Base-by-base conservation (phyloP, 2,113 vertebrate genomes). In the Barnardius zonarius region DNA sequence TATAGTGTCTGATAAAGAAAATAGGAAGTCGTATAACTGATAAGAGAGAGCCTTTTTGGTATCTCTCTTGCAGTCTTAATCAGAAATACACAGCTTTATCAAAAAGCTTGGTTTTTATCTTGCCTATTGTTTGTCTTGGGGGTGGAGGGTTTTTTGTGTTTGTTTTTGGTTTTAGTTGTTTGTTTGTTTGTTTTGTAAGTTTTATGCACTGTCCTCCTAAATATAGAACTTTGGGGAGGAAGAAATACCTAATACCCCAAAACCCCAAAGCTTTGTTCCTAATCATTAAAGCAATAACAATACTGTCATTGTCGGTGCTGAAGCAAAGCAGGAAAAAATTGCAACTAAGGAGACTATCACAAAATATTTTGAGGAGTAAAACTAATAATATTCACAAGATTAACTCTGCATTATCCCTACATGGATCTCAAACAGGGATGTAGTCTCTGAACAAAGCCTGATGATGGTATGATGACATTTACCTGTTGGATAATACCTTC, bases 221-320 rank as follows among this genome's bases (percentile, higher is more conserved):
- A 66, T 17, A 41, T 6, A 48, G 59, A 7, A n/a, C 30, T 77
- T 52, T 59, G 9, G 70, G 49, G 8, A 82, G 7, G 12, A 13
- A 62, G 43, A 83, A 35, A 12, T 7, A 4, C 4, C 4, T 20
- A 17, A 49, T 15, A 67, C 7, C 2, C 4, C 5, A n/a, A 80
- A 27, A 0, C 1, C 22, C 15, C 23, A 30, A 41, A 35, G 1
- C 6, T 72, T 74, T 78, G 10, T 12, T 81, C 35, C 6, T 66
- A 83, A n/a, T 55, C 25, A 52, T 57, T 41, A 69, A 30, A 51
- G 7, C 24, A 54, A 18, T 49, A 70, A 61, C 8, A 64, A 27
- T 44, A 18, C 7, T 46, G 13, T 37, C 12, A 24, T 24, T 49
- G 9, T 52, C 18, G 27, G 4, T 46, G 9, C 17, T 75, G 33